Percentiles rank a stretch among this genome's conserved stretches.
phyloP scores from a whole-genome alignment of 2,888 invertebrate species.

The Oithona nana region DNA sequence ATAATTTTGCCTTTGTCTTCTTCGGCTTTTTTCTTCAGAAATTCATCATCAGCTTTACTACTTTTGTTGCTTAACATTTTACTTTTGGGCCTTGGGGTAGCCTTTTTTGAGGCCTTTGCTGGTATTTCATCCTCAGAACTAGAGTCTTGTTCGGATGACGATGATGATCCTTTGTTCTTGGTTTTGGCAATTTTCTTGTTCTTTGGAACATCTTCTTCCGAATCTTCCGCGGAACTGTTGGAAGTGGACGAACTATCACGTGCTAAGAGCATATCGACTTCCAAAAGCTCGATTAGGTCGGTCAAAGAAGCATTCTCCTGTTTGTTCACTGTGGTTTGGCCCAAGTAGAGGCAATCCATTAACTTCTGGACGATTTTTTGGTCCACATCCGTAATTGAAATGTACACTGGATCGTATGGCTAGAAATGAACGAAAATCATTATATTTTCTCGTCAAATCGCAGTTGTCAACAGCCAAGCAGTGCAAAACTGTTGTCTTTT shows the following conservation, averaged over 20 bases:
- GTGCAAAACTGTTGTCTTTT: too few species aligned
- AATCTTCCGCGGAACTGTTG: too few species aligned
- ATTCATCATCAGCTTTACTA: not conserved
- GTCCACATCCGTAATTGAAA: not conserved
- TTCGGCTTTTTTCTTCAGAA: not conserved
- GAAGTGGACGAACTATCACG: not conserved
- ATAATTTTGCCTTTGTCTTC: not conserved
- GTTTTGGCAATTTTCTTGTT: too few species aligned
- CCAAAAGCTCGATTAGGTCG: too few species aligned
- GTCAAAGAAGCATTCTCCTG: too few species aligned
- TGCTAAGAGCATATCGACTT: too few species aligned
- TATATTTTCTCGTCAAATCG: too few species aligned
- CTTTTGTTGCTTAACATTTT: too few species aligned
- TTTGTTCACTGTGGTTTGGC: not conserved
- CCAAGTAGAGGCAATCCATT: not conserved
- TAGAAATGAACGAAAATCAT: not conserved
- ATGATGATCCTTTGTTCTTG: not conserved
- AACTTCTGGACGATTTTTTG: not conserved
- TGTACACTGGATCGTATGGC: not conserved
- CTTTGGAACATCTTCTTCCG: too few species aligned
- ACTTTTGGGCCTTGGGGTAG: too few species aligned
- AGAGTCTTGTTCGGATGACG: not conserved
- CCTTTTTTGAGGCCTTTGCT: too few species aligned
- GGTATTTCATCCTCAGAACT: not conserved
- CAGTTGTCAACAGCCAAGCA: too few species aligned